Conservation (phyloP, 2,888 invertebrate genomes). For the Rotaria magnacalcarata region DNA sequence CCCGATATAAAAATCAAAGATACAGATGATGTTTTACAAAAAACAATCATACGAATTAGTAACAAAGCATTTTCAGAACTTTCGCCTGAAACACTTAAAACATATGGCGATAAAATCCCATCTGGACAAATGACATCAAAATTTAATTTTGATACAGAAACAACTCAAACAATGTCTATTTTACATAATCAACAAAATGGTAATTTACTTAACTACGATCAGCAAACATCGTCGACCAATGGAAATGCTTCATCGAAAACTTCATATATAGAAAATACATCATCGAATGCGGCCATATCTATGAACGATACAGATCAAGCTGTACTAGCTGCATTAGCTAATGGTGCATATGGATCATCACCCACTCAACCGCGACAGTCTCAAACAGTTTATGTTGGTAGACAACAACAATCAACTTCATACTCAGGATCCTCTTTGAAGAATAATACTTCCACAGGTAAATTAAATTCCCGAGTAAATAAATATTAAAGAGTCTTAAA, state of each 20-base stretch:
- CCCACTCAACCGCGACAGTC: background rate
- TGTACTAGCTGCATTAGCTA: slow-evolving; percentile 4
- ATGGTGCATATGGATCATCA: background rate
- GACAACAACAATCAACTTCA: background rate
- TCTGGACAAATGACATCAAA: background rate
- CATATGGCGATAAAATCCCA: slow-evolving; percentile 3
- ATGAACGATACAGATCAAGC: slow-evolving; percentile 16
- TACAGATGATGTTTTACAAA: slow-evolving; percentile 34
- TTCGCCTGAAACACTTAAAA: background rate
- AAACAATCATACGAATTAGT: slow-evolving; percentile 23
- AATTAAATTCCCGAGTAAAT: too few species aligned
- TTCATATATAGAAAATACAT: background rate
- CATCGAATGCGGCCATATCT: background rate
- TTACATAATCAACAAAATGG: slow-evolving; percentile 23
- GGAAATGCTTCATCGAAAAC: background rate
- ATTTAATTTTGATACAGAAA: background rate
- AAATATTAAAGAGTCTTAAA: too few species aligned
- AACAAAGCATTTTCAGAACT: slow-evolving; percentile 28
- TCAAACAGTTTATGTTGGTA: background rate
- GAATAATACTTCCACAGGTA: background rate
- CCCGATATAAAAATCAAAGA: slow-evolving; percentile 49
- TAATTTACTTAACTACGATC: background rate
- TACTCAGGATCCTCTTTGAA: background rate
- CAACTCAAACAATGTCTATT: slow-evolving; percentile 36
- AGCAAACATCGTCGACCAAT: background rate